Base-by-base conservation (phyloP, 1,140 invertebrate species). In the Drosophila melanica region DNA sequence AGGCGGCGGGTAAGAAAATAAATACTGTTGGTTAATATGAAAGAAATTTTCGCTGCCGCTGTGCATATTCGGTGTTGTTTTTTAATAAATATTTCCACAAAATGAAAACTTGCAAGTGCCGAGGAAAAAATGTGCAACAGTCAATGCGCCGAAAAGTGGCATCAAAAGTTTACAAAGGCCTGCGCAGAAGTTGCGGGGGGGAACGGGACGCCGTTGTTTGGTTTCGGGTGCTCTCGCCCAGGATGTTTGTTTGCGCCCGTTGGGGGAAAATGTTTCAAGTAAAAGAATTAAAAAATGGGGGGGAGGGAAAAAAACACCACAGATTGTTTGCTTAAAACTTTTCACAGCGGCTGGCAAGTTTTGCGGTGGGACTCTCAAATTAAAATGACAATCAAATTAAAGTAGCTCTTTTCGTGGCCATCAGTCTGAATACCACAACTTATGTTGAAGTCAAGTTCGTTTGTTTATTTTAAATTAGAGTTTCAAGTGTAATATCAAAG, bases 21-120 rank as follows among this genome's bases (percentile, higher is more conserved):
- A 82, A 87, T 89, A 89, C 82, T 87, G 89, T 89, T 63, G 67
- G 84, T 87, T 82, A 79, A 87, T 87, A 86, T 82, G 82, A 82
- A 69, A 54, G 79, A 79, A 69, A 66, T 73, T 81, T 63, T 12
- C 37, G 35, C 33, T 50, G 55, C 27, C 55, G 51, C 30, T 44
- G 55, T n/a, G n/a, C n/a, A n/a, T n/a, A n/a, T n/a, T n/a, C n/a
- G n/a, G n/a, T n/a, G n/a, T 77, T 65, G 27, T 72, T 82, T 66
- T 81, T 86, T 87, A 69, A 82, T 89, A 86, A 86, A 86, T 79
- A 87, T 87, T 60, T 41, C 62, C 50, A 53, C 79, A 79, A 86
- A 82, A 71, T 77, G 76, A 79, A 86, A 89, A 81, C 74, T 76
- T 67, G 71, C 65, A 51, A 81, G 75, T 78, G 79, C 63, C 12